Evolutionary conservation across 1,140 invertebrate species (phyloP).

Genomic region (Pogonognathellus flavescens): DNA sequence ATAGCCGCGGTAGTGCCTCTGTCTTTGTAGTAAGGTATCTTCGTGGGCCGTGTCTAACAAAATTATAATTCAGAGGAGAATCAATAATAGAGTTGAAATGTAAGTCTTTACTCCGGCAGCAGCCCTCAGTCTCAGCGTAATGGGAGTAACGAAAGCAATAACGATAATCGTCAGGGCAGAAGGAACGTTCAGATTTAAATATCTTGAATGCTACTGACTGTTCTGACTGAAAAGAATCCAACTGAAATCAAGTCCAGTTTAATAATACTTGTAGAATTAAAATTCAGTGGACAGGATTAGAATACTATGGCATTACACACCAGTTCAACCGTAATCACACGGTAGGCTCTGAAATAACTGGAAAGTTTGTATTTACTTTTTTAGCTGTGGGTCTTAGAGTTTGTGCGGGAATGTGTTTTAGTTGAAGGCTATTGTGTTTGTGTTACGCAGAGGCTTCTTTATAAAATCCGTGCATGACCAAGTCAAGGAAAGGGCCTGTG

Average conservation of each 20-base stretch:
- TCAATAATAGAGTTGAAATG: constrained; percentile 37
- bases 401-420: too few species aligned
- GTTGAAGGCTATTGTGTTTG: too few species aligned
- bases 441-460: too few species aligned
- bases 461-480: neutral
- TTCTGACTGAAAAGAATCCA: constrained; percentile 1
- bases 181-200: neutral
- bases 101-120: neutral
- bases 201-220: neutral
- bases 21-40: too few species aligned
- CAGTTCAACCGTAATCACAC: neutral
- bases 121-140: neutral
- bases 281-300: neutral
- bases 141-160: constrained; percentile 20
- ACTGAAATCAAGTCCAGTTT: neutral
- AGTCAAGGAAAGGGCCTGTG: neutral
- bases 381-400: neutral
- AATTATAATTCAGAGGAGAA: neutral
- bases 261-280: constrained; percentile 20
- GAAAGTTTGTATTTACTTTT: neutral
- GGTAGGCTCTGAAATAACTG: neutral
- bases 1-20: too few species aligned
- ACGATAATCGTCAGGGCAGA: constrained; percentile 15
- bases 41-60: neutral
- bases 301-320: neutral